A percentile compares a stretch with the other conserved stretches of the same genome.
phyloP scores from a whole-genome alignment of 1,140 invertebrate genomes.

The Mamestra configurata region DNA sequence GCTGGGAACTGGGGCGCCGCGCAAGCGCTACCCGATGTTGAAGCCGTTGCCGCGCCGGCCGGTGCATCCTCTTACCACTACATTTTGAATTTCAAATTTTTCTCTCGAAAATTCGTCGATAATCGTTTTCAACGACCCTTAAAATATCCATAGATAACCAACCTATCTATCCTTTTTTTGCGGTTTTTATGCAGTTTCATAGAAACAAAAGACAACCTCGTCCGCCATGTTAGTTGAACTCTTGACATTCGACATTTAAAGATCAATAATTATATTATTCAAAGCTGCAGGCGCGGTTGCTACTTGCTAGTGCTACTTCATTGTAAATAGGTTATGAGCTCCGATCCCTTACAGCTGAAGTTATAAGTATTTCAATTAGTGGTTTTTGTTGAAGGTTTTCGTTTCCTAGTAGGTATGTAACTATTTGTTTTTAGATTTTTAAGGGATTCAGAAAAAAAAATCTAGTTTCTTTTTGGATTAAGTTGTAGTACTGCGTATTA shows the following conservation, averaged over 20 bases:
- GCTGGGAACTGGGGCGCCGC: slow-evolving; percentile 80
- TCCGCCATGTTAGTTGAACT: slow-evolving; percentile 14
- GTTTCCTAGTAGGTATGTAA: neutral
- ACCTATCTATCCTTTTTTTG: neutral
- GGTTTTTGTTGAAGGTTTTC: neutral
- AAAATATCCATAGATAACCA: neutral
- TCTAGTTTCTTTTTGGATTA: no score
- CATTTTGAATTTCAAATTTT: slow-evolving; percentile 81
- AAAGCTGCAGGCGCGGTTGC: slow-evolving; percentile 1
- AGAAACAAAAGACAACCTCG: slow-evolving; percentile 15
- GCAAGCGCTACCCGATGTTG: slow-evolving; percentile 74
- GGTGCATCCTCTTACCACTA: slow-evolving; percentile 72
- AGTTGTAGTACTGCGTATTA: no score
- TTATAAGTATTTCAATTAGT: neutral
- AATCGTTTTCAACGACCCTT: neutral
- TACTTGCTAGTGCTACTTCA: neutral
- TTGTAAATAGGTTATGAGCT: slow-evolving; percentile 6
- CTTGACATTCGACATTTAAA: slow-evolving; percentile 54
- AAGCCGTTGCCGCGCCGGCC: slow-evolving; percentile 50
- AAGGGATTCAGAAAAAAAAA: neutral
- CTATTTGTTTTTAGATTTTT: neutral
- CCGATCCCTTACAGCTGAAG: neutral
- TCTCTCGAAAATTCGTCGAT: slow-evolving; percentile 36
- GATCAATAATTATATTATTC: slow-evolving; percentile 51
- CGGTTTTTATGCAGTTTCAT: slow-evolving; percentile 8